Evolutionary conservation across 2,888 invertebrate genomes (phyloP).

Genomic region (Ophion costatus): DNA sequence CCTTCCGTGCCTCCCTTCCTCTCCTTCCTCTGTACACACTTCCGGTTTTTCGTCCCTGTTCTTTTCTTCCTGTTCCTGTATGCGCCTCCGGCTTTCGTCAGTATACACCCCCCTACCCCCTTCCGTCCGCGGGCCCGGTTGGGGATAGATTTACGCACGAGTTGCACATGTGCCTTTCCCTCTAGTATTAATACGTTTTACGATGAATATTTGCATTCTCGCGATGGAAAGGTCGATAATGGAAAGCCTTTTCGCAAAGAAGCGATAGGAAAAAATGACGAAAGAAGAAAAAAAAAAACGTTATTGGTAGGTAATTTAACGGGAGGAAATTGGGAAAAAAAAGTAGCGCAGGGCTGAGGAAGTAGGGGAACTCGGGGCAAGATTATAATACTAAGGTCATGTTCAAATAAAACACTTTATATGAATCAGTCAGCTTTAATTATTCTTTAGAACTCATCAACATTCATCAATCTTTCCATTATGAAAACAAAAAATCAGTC

Average conservation of each 20-base stretch:
- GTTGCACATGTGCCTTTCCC: conserved; percentile 12
- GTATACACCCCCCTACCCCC: not conserved
- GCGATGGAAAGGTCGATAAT: conserved; percentile 52
- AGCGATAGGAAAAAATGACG: no score
- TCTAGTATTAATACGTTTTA: conserved; percentile 35
- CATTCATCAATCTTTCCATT: no score
- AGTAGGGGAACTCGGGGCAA: no score
- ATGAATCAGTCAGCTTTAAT: no score
- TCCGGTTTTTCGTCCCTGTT: not conserved
- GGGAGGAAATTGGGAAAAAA: no score
- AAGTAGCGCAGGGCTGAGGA: no score
- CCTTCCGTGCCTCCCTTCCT: not conserved
- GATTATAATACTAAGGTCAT: no score
- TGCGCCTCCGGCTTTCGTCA: not conserved
- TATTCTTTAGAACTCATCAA: no score
- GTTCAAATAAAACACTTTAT: no score
- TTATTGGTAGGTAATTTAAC: no score
- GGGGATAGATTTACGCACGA: not conserved
- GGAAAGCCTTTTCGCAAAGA: conserved; percentile 14
- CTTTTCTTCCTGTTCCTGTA: not conserved
- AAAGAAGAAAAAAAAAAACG: no score
- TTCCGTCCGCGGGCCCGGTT: conserved; percentile 11
- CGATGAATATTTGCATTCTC: conserved; percentile 37
- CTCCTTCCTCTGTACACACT: not conserved
- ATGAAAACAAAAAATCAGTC: no score